These are phyloP conservation scores for Bradynema listronoti DNA, from an alignment of 1,140 invertebrate genomes.

Conservation along the genomic window DNA sequence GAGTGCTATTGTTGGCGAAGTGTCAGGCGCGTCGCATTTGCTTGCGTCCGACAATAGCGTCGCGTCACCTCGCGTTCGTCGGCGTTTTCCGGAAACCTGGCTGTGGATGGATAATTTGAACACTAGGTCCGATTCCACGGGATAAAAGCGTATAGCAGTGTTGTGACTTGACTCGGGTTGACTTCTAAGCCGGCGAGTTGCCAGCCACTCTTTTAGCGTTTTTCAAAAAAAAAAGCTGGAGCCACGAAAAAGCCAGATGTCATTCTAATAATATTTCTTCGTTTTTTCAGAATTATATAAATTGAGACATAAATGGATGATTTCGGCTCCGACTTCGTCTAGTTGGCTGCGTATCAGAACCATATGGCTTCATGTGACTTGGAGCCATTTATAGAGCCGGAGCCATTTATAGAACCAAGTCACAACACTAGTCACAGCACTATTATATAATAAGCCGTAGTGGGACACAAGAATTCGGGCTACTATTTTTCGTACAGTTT, in stretches of 20 bases:
- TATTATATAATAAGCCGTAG: too few species aligned
- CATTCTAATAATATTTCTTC: neutral
- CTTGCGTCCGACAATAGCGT: neutral
- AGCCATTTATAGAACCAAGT: too few species aligned
- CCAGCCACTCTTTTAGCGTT: neutral
- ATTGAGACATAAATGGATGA: too few species aligned
- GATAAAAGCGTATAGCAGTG: neutral
- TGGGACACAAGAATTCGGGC: too few species aligned
- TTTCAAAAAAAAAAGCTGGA: neutral
- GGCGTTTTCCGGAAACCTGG: constrained; percentile 47
- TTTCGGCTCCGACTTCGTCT: too few species aligned
- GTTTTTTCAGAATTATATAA: too few species aligned
- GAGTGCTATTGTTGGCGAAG: neutral
- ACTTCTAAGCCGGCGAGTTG: neutral
- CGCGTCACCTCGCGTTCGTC: constrained; percentile 4
- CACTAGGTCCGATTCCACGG: neutral
- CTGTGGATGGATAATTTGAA: constrained; percentile 39
- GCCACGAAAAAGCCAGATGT: neutral
- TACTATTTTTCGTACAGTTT: too few species aligned
- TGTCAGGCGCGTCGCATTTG: neutral
- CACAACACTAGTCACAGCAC: too few species aligned
- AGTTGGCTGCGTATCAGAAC: too few species aligned
- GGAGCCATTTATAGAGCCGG: too few species aligned
- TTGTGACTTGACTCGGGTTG: neutral
- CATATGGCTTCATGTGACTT: too few species aligned